Evolutionary conservation across 2,797 vertebrate species (phyloP).

Genomic region (Semaprochilodus insignis): DNA sequence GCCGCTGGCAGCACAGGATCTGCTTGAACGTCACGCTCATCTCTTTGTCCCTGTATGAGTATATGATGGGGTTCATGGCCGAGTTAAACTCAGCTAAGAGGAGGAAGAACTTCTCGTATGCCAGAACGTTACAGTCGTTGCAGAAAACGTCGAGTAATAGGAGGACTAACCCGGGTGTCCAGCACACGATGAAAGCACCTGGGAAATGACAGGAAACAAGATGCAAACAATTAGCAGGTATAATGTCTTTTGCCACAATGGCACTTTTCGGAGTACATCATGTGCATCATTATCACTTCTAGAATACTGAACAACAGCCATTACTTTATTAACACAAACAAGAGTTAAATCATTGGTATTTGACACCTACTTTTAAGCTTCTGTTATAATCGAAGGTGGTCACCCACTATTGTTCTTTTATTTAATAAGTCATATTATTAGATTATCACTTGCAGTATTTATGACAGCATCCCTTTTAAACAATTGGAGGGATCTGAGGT

Average conservation of each 20-base stretch:
- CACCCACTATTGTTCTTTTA: neutral
- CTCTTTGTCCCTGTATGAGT: slow-evolving; percentile 98
- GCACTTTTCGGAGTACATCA: neutral
- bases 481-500: neutral
- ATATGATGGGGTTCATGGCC: slow-evolving; percentile 99
- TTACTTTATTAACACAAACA: no score
- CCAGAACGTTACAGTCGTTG: slow-evolving; percentile 87
- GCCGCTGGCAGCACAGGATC: slow-evolving; percentile 96
- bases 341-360: no score
- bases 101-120: slow-evolving; percentile 97
- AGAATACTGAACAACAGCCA: neutral
- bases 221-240: neutral
- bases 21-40: slow-evolving; percentile 98
- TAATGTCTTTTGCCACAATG: neutral
- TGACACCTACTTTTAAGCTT: neutral
- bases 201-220: slow-evolving; percentile 21
- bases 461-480: neutral
- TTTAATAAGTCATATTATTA: neutral
- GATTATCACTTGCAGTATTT: neutral
- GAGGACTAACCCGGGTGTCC: slow-evolving; percentile 96
- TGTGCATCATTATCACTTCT: neutral
- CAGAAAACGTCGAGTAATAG: slow-evolving; percentile 96
- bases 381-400: neutral
- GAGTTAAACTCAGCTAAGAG: slow-evolving; percentile 98
- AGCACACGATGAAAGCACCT: slow-evolving; percentile 98